Base-by-base conservation (phyloP, 2,888 invertebrate species). In the Deilephila elpenor region DNA sequence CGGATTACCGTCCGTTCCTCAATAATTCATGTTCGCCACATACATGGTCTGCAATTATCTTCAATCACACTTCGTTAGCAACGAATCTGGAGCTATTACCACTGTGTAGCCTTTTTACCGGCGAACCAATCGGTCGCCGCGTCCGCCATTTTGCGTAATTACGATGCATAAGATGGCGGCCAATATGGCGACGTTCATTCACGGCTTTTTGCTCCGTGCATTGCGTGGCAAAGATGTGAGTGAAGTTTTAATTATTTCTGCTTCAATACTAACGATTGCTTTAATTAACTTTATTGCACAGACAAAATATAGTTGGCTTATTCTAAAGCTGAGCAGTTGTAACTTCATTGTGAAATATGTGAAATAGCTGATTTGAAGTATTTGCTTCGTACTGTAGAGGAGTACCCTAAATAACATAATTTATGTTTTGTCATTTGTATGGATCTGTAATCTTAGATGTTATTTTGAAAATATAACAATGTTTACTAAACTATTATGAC, bases 1-100 rank as follows among this genome's bases (percentile, higher is more conserved):
- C 80, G 64, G 75, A 74, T 77, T 53, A 71, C 67, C 29, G 37
- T 64, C 25, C 72, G 71, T 72, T 74, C 77, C 78, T 79, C 76
- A 73, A 73, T 78, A 78, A 83, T 81, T 78, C 78, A 82, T 79
- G 81, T 83, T 79, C 80, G 76, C 81, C 76, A 79, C 82, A 82
- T 82, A 80, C 83, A 78, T 75, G 77, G 76, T 75, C 74, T 74
- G 76, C 82, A 89, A 93, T 93, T 92, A 92, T 85, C 82, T 84
- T 82, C 89, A 89, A 90, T 90, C 89, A 87, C 87, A 88, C 89
- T 89, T 89, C 86, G 88, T 89, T 91, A 92, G 84, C 87, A 84
- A 83, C 86, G 87, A 91, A 92, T 92, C 92, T 91, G 89, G 84
- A 84, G 86, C 88, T 89, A 89, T 92, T 91, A 92, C 86, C 89